Percentiles rank a stretch among this genome's conserved stretches.
phyloP scores from a whole-genome alignment of 2,113 vertebrate species.

The Scomber japonicus region DNA sequence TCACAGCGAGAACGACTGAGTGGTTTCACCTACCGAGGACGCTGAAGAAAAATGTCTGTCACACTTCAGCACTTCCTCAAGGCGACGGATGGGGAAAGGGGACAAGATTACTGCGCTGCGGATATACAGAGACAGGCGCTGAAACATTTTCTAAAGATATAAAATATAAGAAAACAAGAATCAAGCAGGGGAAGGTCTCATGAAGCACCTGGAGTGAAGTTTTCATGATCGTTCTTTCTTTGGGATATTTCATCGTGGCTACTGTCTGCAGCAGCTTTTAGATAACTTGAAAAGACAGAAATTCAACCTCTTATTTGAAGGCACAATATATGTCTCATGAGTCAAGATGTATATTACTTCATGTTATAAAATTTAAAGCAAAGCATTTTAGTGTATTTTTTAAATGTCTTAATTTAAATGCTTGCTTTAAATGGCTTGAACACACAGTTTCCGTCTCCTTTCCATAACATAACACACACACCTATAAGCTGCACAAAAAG shows the following conservation, averaged over 20 bases:
- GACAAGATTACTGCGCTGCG: conserved; percentile 52
- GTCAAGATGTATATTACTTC: not conserved
- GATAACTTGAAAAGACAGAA: not conserved
- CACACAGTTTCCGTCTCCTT: not conserved
- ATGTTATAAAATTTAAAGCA: too few relatives aligned
- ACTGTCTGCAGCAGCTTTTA: not conserved
- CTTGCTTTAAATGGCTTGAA: not conserved
- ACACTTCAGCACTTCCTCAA: conserved; percentile 63
- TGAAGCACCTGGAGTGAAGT: not conserved
- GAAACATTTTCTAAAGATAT: conserved; percentile 20
- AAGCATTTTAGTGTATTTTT: too few relatives aligned
- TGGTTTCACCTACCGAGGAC: conserved; percentile 48
- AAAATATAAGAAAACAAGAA: conserved; percentile 21
- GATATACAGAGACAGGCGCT: conserved; percentile 16
- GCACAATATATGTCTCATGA: not conserved
- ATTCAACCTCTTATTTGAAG: not conserved
- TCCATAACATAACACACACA: not conserved
- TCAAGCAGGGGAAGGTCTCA: not conserved
- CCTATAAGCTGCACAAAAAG: not conserved
- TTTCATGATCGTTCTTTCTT: not conserved
- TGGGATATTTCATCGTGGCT: not conserved
- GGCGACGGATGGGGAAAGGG: conserved; percentile 39
- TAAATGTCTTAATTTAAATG: too few relatives aligned
- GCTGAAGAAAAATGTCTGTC: conserved; percentile 60
- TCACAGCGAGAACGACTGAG: conserved; percentile 47